phyloP scores from a whole-genome alignment of 2,797 vertebrate genomes.

The Hippocampus kuda region DNA sequence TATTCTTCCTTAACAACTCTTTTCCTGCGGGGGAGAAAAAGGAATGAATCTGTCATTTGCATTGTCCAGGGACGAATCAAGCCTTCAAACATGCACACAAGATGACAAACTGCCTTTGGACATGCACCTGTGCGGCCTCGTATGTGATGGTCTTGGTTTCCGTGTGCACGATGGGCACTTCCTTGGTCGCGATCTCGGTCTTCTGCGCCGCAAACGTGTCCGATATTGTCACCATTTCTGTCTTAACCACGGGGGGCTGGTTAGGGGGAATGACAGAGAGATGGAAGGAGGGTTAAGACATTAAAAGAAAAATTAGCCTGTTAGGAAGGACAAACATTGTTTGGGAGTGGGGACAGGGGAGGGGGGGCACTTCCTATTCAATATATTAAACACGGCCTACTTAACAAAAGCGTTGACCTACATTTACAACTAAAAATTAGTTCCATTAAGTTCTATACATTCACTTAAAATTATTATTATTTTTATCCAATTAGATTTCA shows the following conservation, averaged over 20 bases:
- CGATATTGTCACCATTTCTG: conserved; percentile 99
- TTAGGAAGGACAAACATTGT: not conserved
- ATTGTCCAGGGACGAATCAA: conserved; percentile 19
- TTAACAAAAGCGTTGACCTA: no score
- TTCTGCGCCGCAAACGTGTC: conserved; percentile 89
- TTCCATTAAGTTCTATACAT: no score
- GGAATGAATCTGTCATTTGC: conserved; percentile 19
- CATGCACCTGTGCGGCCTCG: conserved; percentile 88
- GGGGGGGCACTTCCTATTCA: conserved; percentile 7
- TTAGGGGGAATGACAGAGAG: conserved; percentile 42
- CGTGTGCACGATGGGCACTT: conserved; percentile 98
- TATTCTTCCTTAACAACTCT: not conserved
- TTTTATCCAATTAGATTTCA: no score
- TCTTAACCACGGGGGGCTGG: conserved; percentile 98
- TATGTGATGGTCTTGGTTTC: conserved; percentile 99
- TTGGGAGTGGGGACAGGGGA: not conserved
- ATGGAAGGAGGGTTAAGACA: conserved; percentile 14
- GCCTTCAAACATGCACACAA: conserved; percentile 10
- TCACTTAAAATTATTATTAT: no score
- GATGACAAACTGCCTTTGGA: not conserved
- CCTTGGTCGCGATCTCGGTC: conserved; percentile 96
- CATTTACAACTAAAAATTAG: no score
- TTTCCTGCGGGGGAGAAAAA: conserved; percentile 10
- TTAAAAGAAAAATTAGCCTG: conserved; percentile 1
- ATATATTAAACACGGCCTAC: not conserved